Base-by-base conservation (phyloP, 1,140 invertebrate species). In the Yoshiicerus persimilis region DNA sequence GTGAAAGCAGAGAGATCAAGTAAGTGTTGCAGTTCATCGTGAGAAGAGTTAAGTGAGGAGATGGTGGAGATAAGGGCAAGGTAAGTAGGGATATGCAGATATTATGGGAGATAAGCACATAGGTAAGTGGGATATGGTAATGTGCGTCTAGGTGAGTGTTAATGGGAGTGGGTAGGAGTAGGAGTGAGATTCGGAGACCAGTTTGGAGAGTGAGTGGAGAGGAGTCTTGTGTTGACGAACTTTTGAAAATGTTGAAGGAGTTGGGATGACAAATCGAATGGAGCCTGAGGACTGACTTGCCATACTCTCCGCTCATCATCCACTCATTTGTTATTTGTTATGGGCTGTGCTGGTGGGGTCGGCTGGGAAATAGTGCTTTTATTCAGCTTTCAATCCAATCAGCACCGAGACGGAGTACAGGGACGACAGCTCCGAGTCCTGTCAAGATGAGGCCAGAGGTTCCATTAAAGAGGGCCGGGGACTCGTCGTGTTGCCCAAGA, bases 401-500 rank as follows among this genome's bases (percentile, higher is more conserved):
- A 87, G 86, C 30, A 66, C 66, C 64, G 66, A 25, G 34, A n/a
- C 39, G 25, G 86, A 87, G 25, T 66, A 64, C 85, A 39, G 34
- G 36, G 64, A 41, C 86, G 86, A 41, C 34, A 41, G 86, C 36
- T 87, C n/a, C 64, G 13, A 64, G 56, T 70, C 47, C 62, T 86
- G 75, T 80, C 32, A 64, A 86, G 84, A 88, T 88, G 87, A 88
- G 87, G 87, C 56, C 84, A 88, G 75, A 64, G 84, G 84, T 87
- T 87, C 87, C 41, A 84, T 84, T 77, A 84, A 87, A 87, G 87
- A 66, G 83, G 85, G 75, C 39, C 75, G 47, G 32, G 34, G 77
- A 87, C 36, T 87, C 38, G 62, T 56, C 36, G 62, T 90, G 90
- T 87, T 91, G 89, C 38, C 88, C 85, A 88, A 77, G 88, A 91